A percentile compares a stretch with the other conserved stretches of the same genome.
These are phyloP conservation scores for Linnaemya vulpina DNA, from an alignment of 2,888 invertebrate genomes.

Conservation along the genomic window DNA sequence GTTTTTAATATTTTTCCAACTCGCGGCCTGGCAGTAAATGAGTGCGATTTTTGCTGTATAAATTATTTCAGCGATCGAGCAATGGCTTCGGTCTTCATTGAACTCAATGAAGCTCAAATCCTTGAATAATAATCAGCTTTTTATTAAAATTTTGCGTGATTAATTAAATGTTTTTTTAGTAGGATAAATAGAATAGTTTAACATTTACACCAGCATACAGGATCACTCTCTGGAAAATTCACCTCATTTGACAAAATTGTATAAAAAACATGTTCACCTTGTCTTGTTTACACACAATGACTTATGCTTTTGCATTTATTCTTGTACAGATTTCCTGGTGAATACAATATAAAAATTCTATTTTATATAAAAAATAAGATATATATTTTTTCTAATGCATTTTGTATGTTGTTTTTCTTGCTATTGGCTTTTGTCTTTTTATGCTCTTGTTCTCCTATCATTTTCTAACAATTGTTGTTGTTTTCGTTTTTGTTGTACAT, in stretches of 20 bases:
- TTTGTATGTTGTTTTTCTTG: slow-evolving; percentile 44
- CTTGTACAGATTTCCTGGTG: slow-evolving; percentile 7
- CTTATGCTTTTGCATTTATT: not conserved
- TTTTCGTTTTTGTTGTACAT: no score
- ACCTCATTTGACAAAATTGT: not conserved
- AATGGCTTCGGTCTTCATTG: no score
- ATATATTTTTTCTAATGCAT: slow-evolving; percentile 56
- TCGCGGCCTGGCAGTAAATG: no score
- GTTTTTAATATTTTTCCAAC: no score
- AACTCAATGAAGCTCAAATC: no score
- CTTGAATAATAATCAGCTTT: no score
- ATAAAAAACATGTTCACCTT: slow-evolving; percentile 23
- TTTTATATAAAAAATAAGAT: not conserved
- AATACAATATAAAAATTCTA: not conserved
- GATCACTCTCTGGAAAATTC: not conserved
- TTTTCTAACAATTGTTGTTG: slow-evolving; percentile 12
- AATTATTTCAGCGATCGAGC: no score
- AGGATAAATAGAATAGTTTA: no score
- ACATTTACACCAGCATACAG: no score
- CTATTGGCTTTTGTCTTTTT: slow-evolving; percentile 5
- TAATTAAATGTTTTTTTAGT: no score
- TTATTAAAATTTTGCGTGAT: no score
- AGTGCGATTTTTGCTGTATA: no score
- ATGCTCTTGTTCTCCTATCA: slow-evolving; percentile 26
- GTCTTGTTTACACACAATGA: slow-evolving; percentile 9